Conservation (phyloP, 2,888 invertebrate species). For the Hypselothyrea guttata region DNA sequence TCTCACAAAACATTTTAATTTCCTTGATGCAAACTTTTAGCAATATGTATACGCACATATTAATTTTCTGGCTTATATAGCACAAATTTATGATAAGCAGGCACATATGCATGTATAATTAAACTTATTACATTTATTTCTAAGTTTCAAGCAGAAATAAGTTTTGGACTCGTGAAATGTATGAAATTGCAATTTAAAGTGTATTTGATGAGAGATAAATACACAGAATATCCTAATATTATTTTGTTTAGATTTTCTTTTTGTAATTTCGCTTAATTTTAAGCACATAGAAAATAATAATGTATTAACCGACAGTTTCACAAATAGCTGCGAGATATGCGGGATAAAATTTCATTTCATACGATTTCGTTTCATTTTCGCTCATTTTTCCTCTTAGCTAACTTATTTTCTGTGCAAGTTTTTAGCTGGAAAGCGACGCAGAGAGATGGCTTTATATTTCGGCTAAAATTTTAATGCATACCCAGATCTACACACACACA, state of each 20-base stretch:
- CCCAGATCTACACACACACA: slow-evolving; percentile 26
- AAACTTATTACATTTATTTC: neutral
- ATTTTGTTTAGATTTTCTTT: too few species aligned
- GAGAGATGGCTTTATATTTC: slow-evolving; percentile 57
- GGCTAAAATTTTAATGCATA: slow-evolving; percentile 71
- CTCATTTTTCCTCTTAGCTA: slow-evolving; percentile 61
- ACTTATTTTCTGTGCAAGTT: slow-evolving; percentile 74
- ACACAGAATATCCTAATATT: neutral
- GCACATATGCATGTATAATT: neutral
- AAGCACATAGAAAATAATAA: neutral
- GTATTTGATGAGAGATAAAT: neutral
- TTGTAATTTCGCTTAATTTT: neutral
- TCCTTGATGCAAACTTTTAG: too few species aligned
- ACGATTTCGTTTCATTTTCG: slow-evolving; percentile 48
- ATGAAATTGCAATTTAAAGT: too few species aligned
- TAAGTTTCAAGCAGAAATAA: neutral
- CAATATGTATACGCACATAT: too few species aligned
- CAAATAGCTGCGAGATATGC: slow-evolving; percentile 45
- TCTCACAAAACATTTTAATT: too few species aligned
- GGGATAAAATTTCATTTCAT: slow-evolving; percentile 2
- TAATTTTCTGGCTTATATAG: too few species aligned
- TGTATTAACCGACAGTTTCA: slow-evolving; percentile 23
- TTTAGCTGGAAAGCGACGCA: slow-evolving; percentile 33
- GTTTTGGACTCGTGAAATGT: slow-evolving; percentile 5
- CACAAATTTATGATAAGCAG: neutral